phyloP scores from a whole-genome alignment of 2,113 vertebrate species.

The Ciconia stormi region DNA sequence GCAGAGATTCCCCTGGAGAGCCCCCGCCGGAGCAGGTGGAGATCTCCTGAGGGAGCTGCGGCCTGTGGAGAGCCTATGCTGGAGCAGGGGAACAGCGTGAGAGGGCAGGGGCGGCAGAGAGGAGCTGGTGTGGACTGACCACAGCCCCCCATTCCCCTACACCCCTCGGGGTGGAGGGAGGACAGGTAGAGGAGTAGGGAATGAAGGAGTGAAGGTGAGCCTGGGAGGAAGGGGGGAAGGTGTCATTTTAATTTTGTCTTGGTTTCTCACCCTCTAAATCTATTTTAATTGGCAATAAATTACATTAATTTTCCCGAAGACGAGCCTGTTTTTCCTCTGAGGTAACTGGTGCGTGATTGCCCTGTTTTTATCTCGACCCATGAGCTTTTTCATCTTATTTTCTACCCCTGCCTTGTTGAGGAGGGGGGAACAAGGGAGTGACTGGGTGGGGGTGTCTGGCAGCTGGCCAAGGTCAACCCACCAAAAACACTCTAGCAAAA shows the following conservation, averaged over 20 bases:
- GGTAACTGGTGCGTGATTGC: fast-evolving
- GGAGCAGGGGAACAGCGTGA: too few relatives aligned
- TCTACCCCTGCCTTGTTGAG: background rate
- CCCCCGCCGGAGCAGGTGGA: fast-evolving
- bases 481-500: background rate
- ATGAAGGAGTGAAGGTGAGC: fast-evolving
- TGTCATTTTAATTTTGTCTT: background rate
- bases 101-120: fast-evolving
- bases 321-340: background rate
- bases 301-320: background rate
- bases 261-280: background rate
- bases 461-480: background rate
- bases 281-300: background rate
- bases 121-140: fast-evolving
- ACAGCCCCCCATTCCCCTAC: fast-evolving
- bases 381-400: background rate
- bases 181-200: background rate
- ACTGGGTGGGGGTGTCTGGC: too few relatives aligned
- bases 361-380: fast-evolving
- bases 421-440: fast-evolving
- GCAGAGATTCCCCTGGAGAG: background rate
- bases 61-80: too few relatives aligned
- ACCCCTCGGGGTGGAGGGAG: fast-evolving
- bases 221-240: background rate
- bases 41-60: background rate